These are phyloP conservation scores for Tragelaphus strepsiceros DNA, from an alignment of 2,113 vertebrate species.

Conservation along the genomic window DNA sequence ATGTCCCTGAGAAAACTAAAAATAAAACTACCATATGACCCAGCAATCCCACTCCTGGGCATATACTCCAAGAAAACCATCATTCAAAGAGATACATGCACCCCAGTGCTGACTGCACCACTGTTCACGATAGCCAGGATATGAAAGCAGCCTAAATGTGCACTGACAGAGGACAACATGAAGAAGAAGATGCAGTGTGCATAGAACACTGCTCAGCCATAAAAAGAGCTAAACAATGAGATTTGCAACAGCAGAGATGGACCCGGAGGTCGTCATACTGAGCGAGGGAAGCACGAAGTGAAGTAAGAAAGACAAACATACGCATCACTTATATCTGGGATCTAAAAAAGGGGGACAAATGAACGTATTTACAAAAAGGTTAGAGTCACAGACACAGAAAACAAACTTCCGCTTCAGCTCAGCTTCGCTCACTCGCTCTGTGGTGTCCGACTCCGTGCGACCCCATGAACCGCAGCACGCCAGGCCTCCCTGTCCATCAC, in stretches of 20 bases:
- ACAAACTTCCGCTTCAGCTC: neutral
- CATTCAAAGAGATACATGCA: rapidly evolving
- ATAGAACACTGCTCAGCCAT: neutral
- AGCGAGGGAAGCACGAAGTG: neutral
- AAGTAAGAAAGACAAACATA: neutral
- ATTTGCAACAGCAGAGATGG: neutral
- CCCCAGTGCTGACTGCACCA: neutral
- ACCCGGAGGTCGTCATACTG: too few species aligned
- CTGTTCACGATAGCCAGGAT: neutral
- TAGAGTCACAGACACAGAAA: neutral
- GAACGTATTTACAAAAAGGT: neutral
- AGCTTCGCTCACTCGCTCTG: too few species aligned
- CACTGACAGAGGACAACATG: neutral
- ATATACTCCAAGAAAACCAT: neutral
- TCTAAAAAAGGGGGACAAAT: neutral
- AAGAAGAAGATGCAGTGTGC: neutral
- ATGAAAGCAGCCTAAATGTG: neutral
- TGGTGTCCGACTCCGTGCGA: rapidly evolving
- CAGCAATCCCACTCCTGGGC: neutral
- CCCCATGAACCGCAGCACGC: too few species aligned
- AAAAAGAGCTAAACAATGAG: neutral
- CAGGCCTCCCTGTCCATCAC: too few species aligned
- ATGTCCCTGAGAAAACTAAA: neutral
- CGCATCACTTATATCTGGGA: neutral
- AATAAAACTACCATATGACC: neutral